Evolutionary conservation across 2,113 vertebrate species (phyloP).

Genomic region (Rhabdomys dilectus): DNA sequence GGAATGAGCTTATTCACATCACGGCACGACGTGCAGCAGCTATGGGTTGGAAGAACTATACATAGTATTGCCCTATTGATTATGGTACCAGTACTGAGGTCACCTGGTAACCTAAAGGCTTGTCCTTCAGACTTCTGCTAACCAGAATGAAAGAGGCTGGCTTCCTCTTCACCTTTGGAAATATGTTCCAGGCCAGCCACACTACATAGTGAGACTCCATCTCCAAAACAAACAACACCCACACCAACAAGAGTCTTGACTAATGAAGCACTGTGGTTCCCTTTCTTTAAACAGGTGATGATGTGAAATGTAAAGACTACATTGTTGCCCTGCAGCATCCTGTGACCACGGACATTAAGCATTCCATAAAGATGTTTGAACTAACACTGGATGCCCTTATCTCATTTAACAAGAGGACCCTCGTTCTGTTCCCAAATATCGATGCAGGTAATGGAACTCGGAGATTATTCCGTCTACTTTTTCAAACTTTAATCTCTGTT

Average conservation of each 20-base stretch:
- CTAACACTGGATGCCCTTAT: constrained; percentile 96
- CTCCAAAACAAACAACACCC: not conserved
- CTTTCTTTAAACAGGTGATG: constrained; percentile 90
- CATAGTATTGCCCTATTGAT: no score
- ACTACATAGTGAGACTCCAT: not conserved
- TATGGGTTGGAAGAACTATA: not conserved
- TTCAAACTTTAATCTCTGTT: constrained; percentile 14
- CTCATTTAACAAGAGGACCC: constrained; percentile 96
- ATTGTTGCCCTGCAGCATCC: constrained; percentile 98
- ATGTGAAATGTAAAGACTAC: constrained; percentile 93
- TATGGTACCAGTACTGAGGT: not conserved
- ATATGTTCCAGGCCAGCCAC: not conserved
- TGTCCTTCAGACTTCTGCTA: not conserved
- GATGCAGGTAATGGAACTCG: constrained; percentile 92
- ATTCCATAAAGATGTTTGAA: constrained; percentile 98
- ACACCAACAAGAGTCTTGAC: not conserved
- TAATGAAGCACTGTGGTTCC: constrained; percentile 72
- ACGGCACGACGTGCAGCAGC: not conserved
- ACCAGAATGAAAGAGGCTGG: not conserved
- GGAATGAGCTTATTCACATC: not conserved
- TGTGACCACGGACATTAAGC: constrained; percentile 98
- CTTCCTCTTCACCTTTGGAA: not conserved
- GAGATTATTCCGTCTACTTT: constrained; percentile 8
- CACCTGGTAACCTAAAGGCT: not conserved
- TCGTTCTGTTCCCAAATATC: constrained; percentile 98